Conservation (phyloP, 2,888 invertebrate genomes). For the Acleris literana region DNA sequence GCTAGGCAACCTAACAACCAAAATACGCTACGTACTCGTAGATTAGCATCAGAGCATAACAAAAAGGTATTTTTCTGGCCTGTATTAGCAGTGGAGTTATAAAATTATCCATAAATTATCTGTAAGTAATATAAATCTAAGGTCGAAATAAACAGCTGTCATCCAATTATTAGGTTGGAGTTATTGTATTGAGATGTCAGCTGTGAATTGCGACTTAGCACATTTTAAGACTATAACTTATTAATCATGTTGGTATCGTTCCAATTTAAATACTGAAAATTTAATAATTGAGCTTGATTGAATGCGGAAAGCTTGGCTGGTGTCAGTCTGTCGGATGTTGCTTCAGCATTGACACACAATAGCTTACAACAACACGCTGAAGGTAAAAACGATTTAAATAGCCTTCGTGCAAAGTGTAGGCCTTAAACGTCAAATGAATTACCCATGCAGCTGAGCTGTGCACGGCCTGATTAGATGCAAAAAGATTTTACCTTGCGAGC, state of each 20-base stretch:
- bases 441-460: slow-evolving; percentile 46
- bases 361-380: slow-evolving; percentile 61
- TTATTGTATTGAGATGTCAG: too few species aligned
- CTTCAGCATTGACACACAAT: slow-evolving; percentile 64
- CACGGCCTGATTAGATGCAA: slow-evolving; percentile 45
- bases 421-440: slow-evolving; percentile 57
- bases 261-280: background rate
- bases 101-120: too few species aligned
- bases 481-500: slow-evolving; percentile 43
- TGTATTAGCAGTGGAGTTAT: too few species aligned
- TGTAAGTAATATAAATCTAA: too few species aligned
- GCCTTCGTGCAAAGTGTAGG: slow-evolving; percentile 57
- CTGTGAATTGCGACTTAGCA: too few species aligned
- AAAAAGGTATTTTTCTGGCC: background rate
- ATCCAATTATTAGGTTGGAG: too few species aligned
- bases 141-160: too few species aligned
- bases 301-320: slow-evolving; percentile 28
- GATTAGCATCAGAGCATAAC: background rate
- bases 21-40: slow-evolving; percentile 38
- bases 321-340: slow-evolving; percentile 58
- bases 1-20: slow-evolving; percentile 52
- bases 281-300: slow-evolving; percentile 8
- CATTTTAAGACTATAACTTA: too few species aligned
- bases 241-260: too few species aligned
- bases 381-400: slow-evolving; percentile 68